Conservation (phyloP, 2,797 vertebrate genomes). For the Catharus ustulatus region DNA sequence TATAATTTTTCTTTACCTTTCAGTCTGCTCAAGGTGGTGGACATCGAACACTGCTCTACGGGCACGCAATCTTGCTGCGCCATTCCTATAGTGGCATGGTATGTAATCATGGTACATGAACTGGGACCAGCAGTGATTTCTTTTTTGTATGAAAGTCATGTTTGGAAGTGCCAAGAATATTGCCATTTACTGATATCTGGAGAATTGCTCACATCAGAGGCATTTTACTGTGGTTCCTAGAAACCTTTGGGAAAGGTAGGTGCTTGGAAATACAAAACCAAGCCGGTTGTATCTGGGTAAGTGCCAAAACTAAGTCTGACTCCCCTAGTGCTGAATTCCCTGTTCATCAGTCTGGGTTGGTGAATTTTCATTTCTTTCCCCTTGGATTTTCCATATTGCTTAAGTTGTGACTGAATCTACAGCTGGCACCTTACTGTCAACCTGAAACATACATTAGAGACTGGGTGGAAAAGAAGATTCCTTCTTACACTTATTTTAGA, state of each 20-base stretch:
- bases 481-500: not conserved
- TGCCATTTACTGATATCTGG: not conserved
- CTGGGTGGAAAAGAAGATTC: not conserved
- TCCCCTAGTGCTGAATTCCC: not conserved
- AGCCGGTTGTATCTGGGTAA: not conserved
- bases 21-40: constrained; percentile 91
- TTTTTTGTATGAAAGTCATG: not conserved
- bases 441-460: not conserved
- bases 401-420: not conserved
- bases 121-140: not conserved
- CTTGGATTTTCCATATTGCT: not conserved
- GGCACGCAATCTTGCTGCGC: constrained; percentile 90
- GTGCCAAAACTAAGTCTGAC: not conserved
- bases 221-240: not conserved
- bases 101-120: not conserved
- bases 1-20: not conserved
- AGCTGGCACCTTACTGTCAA: not conserved
- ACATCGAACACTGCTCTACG: constrained; percentile 91
- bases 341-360: not conserved
- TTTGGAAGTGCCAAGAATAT: not conserved
- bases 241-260: not conserved
- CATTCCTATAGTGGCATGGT: constrained; percentile 98
- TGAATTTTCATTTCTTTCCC: not conserved
- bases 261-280: not conserved
- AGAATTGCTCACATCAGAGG: not conserved